Evolutionary conservation across 2,888 invertebrate species (phyloP), one percentile per base, ranked within the genome.

Genomic region (Cynaeus angustus): DNA sequence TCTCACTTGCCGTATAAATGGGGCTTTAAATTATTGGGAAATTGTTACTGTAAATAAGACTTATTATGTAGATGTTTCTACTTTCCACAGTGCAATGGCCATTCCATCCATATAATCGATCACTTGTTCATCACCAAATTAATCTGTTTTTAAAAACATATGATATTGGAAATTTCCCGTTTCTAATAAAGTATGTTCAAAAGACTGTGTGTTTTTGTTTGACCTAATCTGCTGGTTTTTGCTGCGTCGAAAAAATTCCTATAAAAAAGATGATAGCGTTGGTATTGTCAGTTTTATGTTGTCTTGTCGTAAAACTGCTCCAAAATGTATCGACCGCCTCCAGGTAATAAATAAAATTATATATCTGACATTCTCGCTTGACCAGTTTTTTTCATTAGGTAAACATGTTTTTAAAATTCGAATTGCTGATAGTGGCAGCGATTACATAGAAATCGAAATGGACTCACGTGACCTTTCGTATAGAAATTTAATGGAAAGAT

Each of bases 91-190:
- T 66, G 46, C 59, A 66, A 61, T 48, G 65, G 52, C 52, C 58
- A 70, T 55, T 66, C 70, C 70, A 70, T 70, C 70, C 70, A 68
- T 61, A 70, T 70, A 66, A 66, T 66, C 66, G 50, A 46, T 59
- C 53, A 66, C 48, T 69, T 64, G 59, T 66, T 70, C 55, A 66
- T 58, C 66, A 59, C 58, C 45, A 45, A 64, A 68, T 16, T 53
- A 50, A 66, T 68, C 61, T 67, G 43, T 61, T 48, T 66, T 58
- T 66, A 58, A 38, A 58, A 41, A 52, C 61, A 45, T 55, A 68
- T 41, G 12, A 55, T 62, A 66, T 66, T 66, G 66, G 66, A 46
- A 56, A 66, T 66, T 21, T 55, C 50, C 14, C 53, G 55, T 62
- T 64, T 68, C 55, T 50, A 68, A 64, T 68, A 68, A 68, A 68